Percentiles rank a stretch among this genome's conserved stretches.
These are phyloP conservation scores for Spodoptera frugiperda DNA, from an alignment of 1,140 invertebrate genomes.

Conservation along the genomic window DNA sequence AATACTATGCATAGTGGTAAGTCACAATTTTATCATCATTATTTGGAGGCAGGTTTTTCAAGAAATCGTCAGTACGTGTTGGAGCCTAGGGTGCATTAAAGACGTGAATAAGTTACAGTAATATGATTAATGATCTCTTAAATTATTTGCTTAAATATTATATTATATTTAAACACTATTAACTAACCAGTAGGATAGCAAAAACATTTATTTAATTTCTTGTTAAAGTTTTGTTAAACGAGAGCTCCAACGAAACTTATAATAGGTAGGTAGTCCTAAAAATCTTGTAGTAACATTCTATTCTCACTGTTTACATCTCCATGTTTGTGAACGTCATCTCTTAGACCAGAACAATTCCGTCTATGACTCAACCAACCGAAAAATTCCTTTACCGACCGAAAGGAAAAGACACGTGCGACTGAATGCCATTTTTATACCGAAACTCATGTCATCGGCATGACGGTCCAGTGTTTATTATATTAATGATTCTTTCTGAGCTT, in stretches of 20 bases:
- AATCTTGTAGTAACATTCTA: not conserved
- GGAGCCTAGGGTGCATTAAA: too few relatives aligned
- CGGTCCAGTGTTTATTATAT: conserved; percentile 75
- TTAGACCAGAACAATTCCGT: conserved; percentile 6
- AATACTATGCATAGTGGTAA: conserved; percentile 96
- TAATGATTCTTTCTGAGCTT: conserved; percentile 74
- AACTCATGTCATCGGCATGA: conserved; percentile 70
- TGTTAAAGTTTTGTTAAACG: too few relatives aligned
- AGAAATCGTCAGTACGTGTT: not conserved
- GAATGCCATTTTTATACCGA: conserved; percentile 63
- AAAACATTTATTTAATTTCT: too few relatives aligned
- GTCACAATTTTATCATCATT: conserved; percentile 64
- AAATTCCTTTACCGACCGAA: conserved; percentile 8
- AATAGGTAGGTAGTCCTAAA: too few relatives aligned
- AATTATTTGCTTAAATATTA: too few relatives aligned
- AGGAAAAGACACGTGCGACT: conserved; percentile 60
- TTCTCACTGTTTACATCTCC: not conserved
- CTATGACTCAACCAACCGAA: conserved; percentile 28
- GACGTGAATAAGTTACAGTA: too few relatives aligned
- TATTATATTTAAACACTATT: too few relatives aligned
- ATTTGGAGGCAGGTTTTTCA: not conserved
- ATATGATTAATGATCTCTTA: too few relatives aligned
- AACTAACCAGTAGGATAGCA: too few relatives aligned
- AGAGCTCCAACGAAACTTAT: too few relatives aligned
- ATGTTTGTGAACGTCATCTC: conserved; percentile 1